phyloP scores from a whole-genome alignment of 2,888 invertebrate species.

The Gnatocerus cornutus region DNA sequence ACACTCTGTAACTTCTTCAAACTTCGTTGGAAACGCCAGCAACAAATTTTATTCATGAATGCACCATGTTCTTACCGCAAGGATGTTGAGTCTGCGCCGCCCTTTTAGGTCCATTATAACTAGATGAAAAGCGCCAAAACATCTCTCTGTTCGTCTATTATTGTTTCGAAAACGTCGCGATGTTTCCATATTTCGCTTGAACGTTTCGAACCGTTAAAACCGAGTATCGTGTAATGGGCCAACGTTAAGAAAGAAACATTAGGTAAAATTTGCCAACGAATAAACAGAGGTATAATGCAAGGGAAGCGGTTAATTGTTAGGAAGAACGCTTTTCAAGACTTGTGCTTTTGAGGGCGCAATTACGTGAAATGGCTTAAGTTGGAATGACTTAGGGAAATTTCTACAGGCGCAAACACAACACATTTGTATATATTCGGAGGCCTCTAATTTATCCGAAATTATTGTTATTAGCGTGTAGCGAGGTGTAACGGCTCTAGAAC shows the following conservation, averaged over 20 bases:
- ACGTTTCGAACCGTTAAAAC: constrained; percentile 50
- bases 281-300: constrained; percentile 55
- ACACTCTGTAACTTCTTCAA: constrained; percentile 7
- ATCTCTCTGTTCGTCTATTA: constrained; percentile 16
- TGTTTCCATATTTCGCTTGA: constrained; percentile 25
- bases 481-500: constrained; percentile 12
- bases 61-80: constrained; percentile 14
- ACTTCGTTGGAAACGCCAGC: constrained; percentile 12
- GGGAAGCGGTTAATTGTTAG: constrained; percentile 54
- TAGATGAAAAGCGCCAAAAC: constrained; percentile 29
- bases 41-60: constrained; percentile 29
- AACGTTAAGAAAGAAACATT: constrained; percentile 57
- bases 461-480: constrained; percentile 23
- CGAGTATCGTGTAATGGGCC: constrained; percentile 56
- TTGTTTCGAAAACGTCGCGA: constrained; percentile 15
- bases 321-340: constrained; percentile 44
- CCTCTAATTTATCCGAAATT: constrained; percentile 30
- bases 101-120: constrained; percentile 28
- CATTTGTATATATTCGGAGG: constrained; percentile 14
- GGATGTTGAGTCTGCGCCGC: constrained; percentile 1
- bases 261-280: constrained; percentile 55
- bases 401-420: constrained; percentile 24
- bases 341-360: constrained; percentile 39
- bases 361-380: constrained; percentile 47
- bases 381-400: constrained; percentile 44